phyloP scores from a whole-genome alignment of 1,140 invertebrate genomes.

The Micrasema longulum region DNA sequence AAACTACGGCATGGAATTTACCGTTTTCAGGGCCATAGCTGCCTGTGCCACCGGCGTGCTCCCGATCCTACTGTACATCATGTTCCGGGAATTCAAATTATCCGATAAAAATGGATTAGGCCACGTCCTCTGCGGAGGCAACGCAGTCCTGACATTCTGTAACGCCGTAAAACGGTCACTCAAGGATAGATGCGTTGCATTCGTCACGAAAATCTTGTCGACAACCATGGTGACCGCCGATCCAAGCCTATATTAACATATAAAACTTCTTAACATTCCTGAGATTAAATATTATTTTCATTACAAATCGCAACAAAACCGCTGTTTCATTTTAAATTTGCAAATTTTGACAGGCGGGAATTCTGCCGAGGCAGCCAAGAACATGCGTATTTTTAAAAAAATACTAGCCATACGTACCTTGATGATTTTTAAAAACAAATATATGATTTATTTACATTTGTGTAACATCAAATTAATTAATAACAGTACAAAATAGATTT shows the following conservation, averaged over 20 bases:
- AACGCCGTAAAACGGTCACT: conserved; percentile 52
- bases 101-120: not conserved
- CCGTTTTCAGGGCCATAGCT: conserved; percentile 45
- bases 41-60: conserved; percentile 45
- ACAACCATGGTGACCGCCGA: conserved; percentile 18
- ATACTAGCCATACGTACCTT: no score
- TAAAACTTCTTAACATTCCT: not conserved
- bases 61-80: conserved; percentile 39
- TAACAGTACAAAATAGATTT: no score
- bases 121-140: conserved; percentile 25
- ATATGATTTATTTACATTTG: no score
- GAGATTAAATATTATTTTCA: not conserved
- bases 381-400: no score
- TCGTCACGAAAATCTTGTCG: conserved; percentile 50
- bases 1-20: no score
- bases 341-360: no score
- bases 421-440: no score
- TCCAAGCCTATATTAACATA: not conserved
- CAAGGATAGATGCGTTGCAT: conserved; percentile 43
- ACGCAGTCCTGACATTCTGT: conserved; percentile 38
- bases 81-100: conserved; percentile 21
- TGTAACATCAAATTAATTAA: no score
- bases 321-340: no score
- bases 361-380: no score
- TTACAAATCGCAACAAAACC: no score